Evolutionary conservation across 2,888 invertebrate genomes (phyloP).

Genomic region (Clepsis dumicolana): DNA sequence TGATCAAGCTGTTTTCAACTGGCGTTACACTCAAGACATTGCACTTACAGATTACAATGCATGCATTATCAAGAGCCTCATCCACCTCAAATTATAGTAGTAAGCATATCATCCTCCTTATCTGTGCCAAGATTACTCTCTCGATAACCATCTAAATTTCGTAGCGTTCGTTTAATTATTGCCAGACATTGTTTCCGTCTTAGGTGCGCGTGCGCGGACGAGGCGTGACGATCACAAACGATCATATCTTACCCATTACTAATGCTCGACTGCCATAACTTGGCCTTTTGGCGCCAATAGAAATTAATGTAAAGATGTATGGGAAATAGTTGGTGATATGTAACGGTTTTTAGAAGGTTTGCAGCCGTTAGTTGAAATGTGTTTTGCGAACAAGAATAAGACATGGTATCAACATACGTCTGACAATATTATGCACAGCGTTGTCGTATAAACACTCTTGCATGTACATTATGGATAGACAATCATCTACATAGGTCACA

Average conservation of each 20-base stretch:
- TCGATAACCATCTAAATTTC: constrained; percentile 39
- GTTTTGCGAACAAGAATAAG: too few species aligned
- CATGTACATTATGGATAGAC: too few species aligned
- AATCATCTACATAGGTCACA: too few species aligned
- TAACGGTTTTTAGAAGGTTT: background rate
- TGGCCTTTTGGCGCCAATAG: constrained; percentile 34
- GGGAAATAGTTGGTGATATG: background rate
- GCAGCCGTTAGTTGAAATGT: background rate
- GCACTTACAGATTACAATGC: background rate
- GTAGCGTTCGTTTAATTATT: constrained; percentile 41
- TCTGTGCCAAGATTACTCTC: constrained; percentile 21
- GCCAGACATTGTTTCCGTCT: constrained; percentile 36
- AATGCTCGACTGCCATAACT: constrained; percentile 22
- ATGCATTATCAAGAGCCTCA: background rate
- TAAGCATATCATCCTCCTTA: constrained; percentile 14
- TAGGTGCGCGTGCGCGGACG: constrained; percentile 33
- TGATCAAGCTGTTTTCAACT: background rate
- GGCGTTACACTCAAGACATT: background rate
- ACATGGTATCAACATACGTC: too few species aligned
- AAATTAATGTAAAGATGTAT: constrained; percentile 22
- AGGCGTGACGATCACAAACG: constrained; percentile 38
- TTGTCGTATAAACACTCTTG: too few species aligned
- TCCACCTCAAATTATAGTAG: constrained; percentile 8
- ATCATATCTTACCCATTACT: constrained; percentile 22
- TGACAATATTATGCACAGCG: too few species aligned